phyloP scores from a whole-genome alignment of 2,113 vertebrate genomes.

The Phaethon lepturus region DNA sequence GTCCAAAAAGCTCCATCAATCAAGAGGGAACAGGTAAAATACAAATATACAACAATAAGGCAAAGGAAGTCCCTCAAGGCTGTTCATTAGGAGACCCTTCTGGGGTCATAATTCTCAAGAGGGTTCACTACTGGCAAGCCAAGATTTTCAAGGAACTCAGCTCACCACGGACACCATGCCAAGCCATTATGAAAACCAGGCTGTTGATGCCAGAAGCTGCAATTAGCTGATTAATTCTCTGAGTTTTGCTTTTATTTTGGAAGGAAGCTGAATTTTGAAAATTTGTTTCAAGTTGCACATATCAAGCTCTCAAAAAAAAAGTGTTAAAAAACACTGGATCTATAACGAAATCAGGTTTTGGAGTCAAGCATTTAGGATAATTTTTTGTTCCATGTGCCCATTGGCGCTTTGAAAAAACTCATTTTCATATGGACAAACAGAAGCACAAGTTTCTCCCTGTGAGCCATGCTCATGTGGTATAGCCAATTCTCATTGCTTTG shows the following conservation, averaged over 20 bases:
- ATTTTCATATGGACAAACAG: neutral
- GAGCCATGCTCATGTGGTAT: neutral
- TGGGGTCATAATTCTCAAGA: neutral
- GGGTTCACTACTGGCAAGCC: neutral
- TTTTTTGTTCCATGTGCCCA: neutral
- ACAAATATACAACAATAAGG: neutral
- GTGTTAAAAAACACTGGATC: neutral
- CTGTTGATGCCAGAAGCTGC: neutral
- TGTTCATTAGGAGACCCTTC: neutral
- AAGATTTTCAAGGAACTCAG: neutral
- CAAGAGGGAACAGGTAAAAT: neutral
- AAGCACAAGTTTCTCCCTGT: neutral
- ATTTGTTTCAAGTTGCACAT: neutral
- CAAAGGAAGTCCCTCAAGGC: neutral
- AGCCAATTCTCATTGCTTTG: neutral
- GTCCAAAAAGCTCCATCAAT: neutral
- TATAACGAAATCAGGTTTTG: neutral
- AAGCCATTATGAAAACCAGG: neutral
- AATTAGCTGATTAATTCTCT: neutral
- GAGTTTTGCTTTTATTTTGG: neutral
- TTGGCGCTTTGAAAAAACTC: neutral
- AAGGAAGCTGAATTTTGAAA: neutral
- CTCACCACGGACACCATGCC: accelerated
- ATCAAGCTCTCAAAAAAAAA: neutral
- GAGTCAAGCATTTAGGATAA: neutral